Conservation (phyloP, 2,888 invertebrate species). For the Sinotaia quadrata region DNA sequence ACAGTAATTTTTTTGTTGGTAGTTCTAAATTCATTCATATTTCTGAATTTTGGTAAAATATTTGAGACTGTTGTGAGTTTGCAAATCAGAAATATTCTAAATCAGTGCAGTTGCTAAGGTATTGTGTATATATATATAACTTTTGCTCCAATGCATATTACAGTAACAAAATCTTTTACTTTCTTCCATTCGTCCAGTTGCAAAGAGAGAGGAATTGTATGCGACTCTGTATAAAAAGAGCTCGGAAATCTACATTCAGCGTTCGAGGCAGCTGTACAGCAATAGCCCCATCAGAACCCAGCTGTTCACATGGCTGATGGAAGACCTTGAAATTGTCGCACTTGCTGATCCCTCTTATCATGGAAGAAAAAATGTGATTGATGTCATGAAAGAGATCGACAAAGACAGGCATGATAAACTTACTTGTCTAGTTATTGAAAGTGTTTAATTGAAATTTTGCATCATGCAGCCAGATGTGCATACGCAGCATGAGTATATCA, state of each 20-base stretch:
- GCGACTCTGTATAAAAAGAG: slow-evolving; percentile 89
- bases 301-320: slow-evolving; percentile 89
- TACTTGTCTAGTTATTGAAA: too few relatives aligned
- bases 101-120: too few relatives aligned
- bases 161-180: not conserved
- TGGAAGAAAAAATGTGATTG: slow-evolving; percentile 83
- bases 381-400: slow-evolving; percentile 86
- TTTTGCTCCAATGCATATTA: too few relatives aligned
- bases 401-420: slow-evolving; percentile 77
- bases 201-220: slow-evolving; percentile 85
- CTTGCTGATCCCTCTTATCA: slow-evolving; percentile 91
- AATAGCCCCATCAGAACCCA: slow-evolving; percentile 78
- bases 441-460: too few relatives aligned
- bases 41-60: too few relatives aligned
- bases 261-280: slow-evolving; percentile 83
- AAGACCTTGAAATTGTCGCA: slow-evolving; percentile 81
- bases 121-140: too few relatives aligned
- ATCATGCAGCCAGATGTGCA: too few relatives aligned
- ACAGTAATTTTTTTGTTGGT: too few relatives aligned
- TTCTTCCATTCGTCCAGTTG: slow-evolving; percentile 55
- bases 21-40: too few relatives aligned
- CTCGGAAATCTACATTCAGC: slow-evolving; percentile 95
- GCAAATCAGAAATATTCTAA: too few relatives aligned
- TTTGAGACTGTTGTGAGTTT: too few relatives aligned
- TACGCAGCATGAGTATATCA: too few relatives aligned